A percentile compares a stretch with the other conserved stretches of the same genome.
These are phyloP conservation scores for Nycteola revayana DNA, from an alignment of 2,888 invertebrate species.

Conservation along the genomic window DNA sequence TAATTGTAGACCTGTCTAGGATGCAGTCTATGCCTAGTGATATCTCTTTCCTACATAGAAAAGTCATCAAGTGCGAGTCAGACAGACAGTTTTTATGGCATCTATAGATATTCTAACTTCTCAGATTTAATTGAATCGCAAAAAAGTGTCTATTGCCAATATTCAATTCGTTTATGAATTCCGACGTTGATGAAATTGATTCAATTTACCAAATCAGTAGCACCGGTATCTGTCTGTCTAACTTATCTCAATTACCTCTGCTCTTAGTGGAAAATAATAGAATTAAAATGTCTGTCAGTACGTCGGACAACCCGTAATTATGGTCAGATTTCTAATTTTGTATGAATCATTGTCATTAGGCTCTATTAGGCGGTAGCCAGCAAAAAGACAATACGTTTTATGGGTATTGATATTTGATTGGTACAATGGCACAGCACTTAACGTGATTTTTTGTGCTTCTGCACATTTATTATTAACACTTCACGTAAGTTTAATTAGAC, in stretches of 20 bases:
- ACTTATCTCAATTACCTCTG: constrained; percentile 34
- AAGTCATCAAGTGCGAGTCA: constrained; percentile 19
- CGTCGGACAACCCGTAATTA: constrained; percentile 48
- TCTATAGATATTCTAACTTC: constrained; percentile 12
- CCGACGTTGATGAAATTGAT: constrained; percentile 1
- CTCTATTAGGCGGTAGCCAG: constrained; percentile 47
- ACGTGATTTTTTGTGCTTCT: constrained; percentile 21
- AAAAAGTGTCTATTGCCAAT: constrained; percentile 14
- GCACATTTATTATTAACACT: constrained; percentile 12
- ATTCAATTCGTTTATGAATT: constrained; percentile 4
- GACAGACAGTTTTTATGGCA: constrained; percentile 23
- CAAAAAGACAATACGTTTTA: constrained; percentile 51
- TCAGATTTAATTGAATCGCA: constrained; percentile 26
- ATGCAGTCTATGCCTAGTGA: constrained; percentile 7
- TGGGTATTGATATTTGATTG: constrained; percentile 47
- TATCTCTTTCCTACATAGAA: constrained; percentile 17
- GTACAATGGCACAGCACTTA: constrained; percentile 38
- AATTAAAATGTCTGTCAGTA: constrained; percentile 31
- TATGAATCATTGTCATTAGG: constrained; percentile 63
- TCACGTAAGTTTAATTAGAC: too few species aligned
- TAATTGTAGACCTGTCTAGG: constrained; percentile 19
- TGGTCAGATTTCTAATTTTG: constrained; percentile 43
- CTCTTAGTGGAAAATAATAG: constrained; percentile 25
- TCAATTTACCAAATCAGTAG: constrained; percentile 6
- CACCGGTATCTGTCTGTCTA: constrained; percentile 20